Conservation (phyloP, 2,797 vertebrate species). For the Melanotaenia trifasciata region DNA sequence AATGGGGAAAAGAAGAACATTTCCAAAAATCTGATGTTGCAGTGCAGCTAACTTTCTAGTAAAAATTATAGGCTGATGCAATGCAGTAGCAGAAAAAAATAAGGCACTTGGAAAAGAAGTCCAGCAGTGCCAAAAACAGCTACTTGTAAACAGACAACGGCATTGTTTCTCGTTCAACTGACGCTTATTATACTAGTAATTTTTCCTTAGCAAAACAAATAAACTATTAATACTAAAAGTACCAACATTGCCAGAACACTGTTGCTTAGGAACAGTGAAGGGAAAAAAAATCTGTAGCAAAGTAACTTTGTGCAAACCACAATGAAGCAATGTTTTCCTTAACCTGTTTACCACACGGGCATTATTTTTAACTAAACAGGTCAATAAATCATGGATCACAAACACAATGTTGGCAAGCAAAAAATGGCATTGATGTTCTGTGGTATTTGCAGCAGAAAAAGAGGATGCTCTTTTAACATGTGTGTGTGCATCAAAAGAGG, state of each 20-base stretch:
- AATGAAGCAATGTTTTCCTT: constrained; percentile 2
- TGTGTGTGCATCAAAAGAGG: background rate
- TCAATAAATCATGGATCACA: constrained; percentile 19
- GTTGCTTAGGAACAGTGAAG: background rate
- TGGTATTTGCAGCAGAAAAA: background rate
- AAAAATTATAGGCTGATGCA: too few species aligned
- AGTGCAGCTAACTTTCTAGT: background rate
- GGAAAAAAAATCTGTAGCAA: background rate
- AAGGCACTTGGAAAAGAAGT: too few species aligned
- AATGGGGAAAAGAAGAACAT: background rate
- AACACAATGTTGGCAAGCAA: background rate
- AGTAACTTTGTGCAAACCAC: background rate
- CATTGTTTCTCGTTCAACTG: too few species aligned
- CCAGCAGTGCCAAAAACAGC: too few species aligned
- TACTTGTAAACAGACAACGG: too few species aligned
- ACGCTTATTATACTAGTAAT: too few species aligned
- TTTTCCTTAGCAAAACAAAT: background rate
- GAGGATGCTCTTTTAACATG: background rate
- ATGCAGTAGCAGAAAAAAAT: too few species aligned
- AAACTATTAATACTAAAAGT: background rate
- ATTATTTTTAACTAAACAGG: constrained; percentile 57
- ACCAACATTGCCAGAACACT: background rate
- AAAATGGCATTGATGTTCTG: background rate
- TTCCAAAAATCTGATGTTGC: background rate
- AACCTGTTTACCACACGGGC: constrained; percentile 13